phyloP scores from a whole-genome alignment of 37 sponge, comb jelly and placozoan species.

The Mnemiopsis leidyi region DNA sequence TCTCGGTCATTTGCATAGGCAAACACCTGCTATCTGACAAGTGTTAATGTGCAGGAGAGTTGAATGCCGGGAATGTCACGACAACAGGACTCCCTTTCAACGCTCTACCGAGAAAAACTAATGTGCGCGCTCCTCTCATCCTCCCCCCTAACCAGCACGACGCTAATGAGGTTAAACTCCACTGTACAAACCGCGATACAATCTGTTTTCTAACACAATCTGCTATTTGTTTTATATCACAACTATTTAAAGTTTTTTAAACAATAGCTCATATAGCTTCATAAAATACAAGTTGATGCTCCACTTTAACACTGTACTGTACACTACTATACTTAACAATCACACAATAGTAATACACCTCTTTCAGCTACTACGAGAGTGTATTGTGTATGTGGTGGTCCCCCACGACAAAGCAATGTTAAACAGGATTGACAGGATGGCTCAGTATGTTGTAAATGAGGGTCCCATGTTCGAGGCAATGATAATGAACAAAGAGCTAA shows the following conservation, averaged over 20 bases:
- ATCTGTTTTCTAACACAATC: no score
- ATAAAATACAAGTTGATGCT: no score
- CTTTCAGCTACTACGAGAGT: conserved; percentile 72
- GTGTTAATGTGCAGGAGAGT: neutral
- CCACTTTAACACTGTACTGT: no score
- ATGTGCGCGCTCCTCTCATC: neutral
- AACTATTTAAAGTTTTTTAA: no score
- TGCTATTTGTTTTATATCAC: no score
- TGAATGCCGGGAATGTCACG: neutral
- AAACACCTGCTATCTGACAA: no score
- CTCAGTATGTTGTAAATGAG: conserved; percentile 96
- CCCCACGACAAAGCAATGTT: conserved; percentile 75
- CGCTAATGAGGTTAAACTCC: conserved; percentile 41
- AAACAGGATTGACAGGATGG: conserved; percentile 73
- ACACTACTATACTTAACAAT: no score
- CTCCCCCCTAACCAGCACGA: conserved; percentile 56
- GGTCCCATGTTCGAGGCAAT: conserved; percentile 99
- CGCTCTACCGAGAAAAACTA: conserved; percentile 72
- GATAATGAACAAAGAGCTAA: conserved; percentile 93
- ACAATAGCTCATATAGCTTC: neutral
- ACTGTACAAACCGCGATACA: no score
- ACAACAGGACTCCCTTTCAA: conserved; percentile 83
- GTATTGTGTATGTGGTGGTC: conserved; percentile 79
- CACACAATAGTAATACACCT: no score
- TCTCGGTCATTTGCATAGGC: no score